phyloP scores from a whole-genome alignment of 2,797 vertebrate species.

The Rhynchotus rufescens region DNA sequence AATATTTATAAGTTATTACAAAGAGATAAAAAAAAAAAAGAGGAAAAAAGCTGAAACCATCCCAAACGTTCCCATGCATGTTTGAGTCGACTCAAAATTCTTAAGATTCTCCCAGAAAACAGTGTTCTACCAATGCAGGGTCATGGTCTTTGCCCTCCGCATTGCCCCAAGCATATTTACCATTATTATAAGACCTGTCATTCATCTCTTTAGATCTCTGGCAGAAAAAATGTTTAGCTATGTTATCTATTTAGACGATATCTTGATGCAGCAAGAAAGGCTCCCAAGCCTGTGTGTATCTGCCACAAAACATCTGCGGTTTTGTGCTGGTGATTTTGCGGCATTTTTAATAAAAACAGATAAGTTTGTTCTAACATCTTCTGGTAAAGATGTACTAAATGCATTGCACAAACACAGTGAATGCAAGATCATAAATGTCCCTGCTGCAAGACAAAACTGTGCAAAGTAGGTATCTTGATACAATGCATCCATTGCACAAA shows the following conservation, averaged over 20 bases:
- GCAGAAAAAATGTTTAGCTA: constrained; percentile 36
- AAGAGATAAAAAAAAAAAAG: constrained; percentile 41
- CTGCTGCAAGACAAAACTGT: background rate
- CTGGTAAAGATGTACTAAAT: background rate
- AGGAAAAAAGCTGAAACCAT: constrained; percentile 19
- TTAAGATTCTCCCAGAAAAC: constrained; percentile 64
- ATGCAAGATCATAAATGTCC: background rate
- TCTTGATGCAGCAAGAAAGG: constrained; percentile 41
- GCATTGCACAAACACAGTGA: background rate
- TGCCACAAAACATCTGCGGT: constrained; percentile 29
- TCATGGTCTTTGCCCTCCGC: constrained; percentile 66
- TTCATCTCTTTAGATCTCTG: constrained; percentile 70
- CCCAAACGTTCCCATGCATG: constrained; percentile 65
- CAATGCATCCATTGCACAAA: background rate
- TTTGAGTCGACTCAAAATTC: constrained; percentile 67
- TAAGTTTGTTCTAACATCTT: background rate
- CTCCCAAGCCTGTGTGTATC: background rate
- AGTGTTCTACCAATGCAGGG: constrained; percentile 59
- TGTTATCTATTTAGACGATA: constrained; percentile 60
- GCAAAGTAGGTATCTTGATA: fast-evolving
- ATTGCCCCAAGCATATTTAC: constrained; percentile 72
- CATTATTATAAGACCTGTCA: constrained; percentile 72
- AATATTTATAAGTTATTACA: constrained; percentile 60
- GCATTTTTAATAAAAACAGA: background rate
- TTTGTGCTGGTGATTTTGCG: constrained; percentile 4